phyloP scores from a whole-genome alignment of 2,888 invertebrate species.

The Cylloceria caligata region DNA sequence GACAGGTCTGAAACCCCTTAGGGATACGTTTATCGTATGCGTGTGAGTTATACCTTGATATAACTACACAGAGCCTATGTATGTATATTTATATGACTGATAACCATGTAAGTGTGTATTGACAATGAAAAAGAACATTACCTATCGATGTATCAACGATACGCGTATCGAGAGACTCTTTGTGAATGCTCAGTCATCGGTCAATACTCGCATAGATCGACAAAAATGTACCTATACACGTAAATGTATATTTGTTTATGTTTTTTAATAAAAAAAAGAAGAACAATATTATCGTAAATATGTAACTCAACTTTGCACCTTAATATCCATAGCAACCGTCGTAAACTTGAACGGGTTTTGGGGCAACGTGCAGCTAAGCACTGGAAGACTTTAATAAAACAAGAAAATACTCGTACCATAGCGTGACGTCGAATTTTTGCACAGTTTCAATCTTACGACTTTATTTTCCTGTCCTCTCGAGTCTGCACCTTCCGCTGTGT shows the following conservation, averaged over 20 bases:
- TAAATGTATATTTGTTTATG: slow-evolving; percentile 67
- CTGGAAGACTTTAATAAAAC: background rate
- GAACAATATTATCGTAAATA: slow-evolving; percentile 5
- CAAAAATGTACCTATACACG: slow-evolving; percentile 39
- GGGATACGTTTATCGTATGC: background rate
- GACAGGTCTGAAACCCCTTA: background rate
- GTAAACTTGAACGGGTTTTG: background rate
- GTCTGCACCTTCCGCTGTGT: slow-evolving; percentile 21
- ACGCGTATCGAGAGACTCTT: slow-evolving; percentile 31
- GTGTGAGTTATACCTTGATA: background rate
- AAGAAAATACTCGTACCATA: background rate
- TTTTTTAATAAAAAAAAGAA: slow-evolving; percentile 60
- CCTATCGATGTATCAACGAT: slow-evolving; percentile 16
- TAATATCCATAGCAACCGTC: background rate
- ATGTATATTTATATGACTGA: slow-evolving; percentile 35
- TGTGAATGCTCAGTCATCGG: slow-evolving; percentile 23
- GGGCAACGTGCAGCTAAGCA: background rate
- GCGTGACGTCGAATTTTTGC: slow-evolving; percentile 3
- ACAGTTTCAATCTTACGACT: slow-evolving; percentile 35
- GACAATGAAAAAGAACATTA: slow-evolving; percentile 5
- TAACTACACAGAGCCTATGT: background rate
- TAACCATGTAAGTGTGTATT: slow-evolving; percentile 17
- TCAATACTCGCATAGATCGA: slow-evolving; percentile 21
- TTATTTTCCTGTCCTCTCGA: slow-evolving; percentile 4
- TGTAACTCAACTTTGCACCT: slow-evolving; percentile 21